Evolutionary conservation across 2,113 vertebrate genomes (phyloP).

Genomic region (Hydropotes inermis): DNA sequence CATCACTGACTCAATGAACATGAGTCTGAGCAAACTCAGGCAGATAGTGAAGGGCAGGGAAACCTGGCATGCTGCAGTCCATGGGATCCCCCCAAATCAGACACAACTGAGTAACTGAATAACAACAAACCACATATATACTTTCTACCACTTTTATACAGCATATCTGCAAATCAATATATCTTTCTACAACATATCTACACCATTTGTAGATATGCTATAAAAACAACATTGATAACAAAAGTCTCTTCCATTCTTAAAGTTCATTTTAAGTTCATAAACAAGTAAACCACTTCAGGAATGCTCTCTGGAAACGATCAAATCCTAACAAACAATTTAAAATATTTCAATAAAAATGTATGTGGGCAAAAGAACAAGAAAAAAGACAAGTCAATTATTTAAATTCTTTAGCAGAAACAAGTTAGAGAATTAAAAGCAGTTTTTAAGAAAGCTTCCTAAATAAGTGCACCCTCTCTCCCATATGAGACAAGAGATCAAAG

Average conservation of each 20-base stretch:
- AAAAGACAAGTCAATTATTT: not conserved
- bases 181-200: not conserved
- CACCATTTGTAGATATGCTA: slow-evolving; percentile 19
- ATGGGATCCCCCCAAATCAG: not conserved
- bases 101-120: not conserved
- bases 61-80: not conserved
- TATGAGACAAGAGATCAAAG: slow-evolving; percentile 24
- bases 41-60: not conserved
- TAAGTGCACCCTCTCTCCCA: not conserved
- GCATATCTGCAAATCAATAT: not conserved
- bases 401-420: not conserved
- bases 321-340: not conserved
- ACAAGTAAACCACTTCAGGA: slow-evolving; percentile 13
- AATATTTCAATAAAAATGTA: not conserved
- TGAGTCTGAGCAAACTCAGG: not conserved
- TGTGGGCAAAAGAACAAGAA: not conserved
- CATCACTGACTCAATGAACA: not conserved
- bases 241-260: slow-evolving; percentile 5
- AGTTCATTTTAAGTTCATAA: slow-evolving; percentile 49
- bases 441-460: slow-evolving; percentile 27
- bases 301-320: slow-evolving; percentile 32
- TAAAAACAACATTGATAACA: slow-evolving; percentile 16
- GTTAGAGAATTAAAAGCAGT: slow-evolving; percentile 47
- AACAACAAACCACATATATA: not conserved
- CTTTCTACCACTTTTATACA: not conserved